phyloP scores from a whole-genome alignment of 2,113 vertebrate genomes.

The Lucifuga dentata region DNA sequence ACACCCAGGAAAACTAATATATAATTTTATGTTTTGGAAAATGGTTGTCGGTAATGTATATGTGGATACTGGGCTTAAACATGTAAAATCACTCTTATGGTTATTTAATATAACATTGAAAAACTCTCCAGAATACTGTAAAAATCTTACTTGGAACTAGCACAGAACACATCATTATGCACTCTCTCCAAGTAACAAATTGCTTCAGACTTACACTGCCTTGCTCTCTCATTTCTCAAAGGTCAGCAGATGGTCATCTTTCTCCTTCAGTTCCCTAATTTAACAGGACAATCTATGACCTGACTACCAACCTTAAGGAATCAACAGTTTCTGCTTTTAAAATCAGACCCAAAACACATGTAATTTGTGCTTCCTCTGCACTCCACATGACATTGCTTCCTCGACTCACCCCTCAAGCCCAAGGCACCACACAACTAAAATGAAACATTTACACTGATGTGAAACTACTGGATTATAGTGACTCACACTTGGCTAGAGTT shows the following conservation, averaged over 20 bases:
- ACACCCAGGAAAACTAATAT: too few relatives aligned
- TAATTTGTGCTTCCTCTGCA: conserved; percentile 4
- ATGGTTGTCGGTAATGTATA: too few relatives aligned
- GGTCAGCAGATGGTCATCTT: conserved; percentile 59
- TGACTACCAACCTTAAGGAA: conserved; percentile 20
- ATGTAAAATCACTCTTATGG: too few relatives aligned
- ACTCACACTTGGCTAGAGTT: conserved; percentile 5
- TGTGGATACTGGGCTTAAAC: too few relatives aligned
- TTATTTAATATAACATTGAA: conserved; percentile 31
- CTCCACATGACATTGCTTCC: not conserved
- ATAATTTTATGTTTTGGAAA: too few relatives aligned
- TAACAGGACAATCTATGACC: not conserved
- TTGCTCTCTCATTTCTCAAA: conserved; percentile 38
- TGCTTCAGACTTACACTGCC: conserved; percentile 40
- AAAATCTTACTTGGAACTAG: conserved; percentile 43
- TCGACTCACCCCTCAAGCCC: conserved; percentile 3
- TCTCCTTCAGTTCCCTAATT: conserved; percentile 40
- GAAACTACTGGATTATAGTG: conserved; percentile 30
- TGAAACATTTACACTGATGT: conserved; percentile 37
- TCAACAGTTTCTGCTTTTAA: conserved; percentile 28
- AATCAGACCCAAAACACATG: conserved; percentile 7
- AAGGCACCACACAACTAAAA: conserved; percentile 18
- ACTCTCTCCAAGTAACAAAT: conserved; percentile 31
- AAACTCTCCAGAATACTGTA: conserved; percentile 37
- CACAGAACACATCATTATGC: conserved; percentile 54